phyloP scores from a whole-genome alignment of 2,797 vertebrate genomes.

The Austrolebias charrua region DNA sequence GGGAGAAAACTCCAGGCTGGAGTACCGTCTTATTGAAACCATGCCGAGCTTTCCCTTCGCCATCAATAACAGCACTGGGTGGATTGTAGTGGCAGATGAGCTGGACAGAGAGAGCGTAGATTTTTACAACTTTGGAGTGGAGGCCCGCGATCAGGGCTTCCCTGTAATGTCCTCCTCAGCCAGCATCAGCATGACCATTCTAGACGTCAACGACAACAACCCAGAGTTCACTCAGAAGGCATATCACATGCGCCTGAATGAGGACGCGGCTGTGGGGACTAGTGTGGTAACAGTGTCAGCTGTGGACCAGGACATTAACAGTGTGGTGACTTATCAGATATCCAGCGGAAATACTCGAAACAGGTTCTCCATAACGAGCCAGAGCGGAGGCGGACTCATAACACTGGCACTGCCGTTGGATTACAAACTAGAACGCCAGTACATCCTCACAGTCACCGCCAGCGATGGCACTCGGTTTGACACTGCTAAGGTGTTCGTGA shows the following conservation, averaged over 20 bases:
- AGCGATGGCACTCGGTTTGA: constrained; percentile 91
- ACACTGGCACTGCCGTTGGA: constrained; percentile 92
- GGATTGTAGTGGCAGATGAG: constrained; percentile 90
- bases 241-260: constrained; percentile 90
- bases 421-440: constrained; percentile 95
- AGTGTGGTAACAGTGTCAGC: constrained; percentile 94
- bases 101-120: constrained; percentile 91
- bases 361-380: constrained; percentile 96
- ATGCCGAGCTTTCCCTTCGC: constrained; percentile 85
- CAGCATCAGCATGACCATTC: constrained; percentile 89
- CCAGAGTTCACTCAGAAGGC: constrained; percentile 91
- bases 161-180: constrained; percentile 89
- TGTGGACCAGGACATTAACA: constrained; percentile 92
- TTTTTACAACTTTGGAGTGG: constrained; percentile 91
- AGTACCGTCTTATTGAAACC: constrained; percentile 86
- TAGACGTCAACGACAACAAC: constrained; percentile 97
- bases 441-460: constrained; percentile 87
- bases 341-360: constrained; percentile 94
- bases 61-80: constrained; percentile 94
- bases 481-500: constrained; percentile 87
- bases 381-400: constrained; percentile 90
- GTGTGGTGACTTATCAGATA: constrained; percentile 95
- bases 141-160: constrained; percentile 88
- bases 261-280: constrained; percentile 91
- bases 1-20: constrained; percentile 88